These are phyloP conservation scores for Heteromurus nitidus DNA, from an alignment of 2,888 invertebrate genomes.

Conservation along the genomic window DNA sequence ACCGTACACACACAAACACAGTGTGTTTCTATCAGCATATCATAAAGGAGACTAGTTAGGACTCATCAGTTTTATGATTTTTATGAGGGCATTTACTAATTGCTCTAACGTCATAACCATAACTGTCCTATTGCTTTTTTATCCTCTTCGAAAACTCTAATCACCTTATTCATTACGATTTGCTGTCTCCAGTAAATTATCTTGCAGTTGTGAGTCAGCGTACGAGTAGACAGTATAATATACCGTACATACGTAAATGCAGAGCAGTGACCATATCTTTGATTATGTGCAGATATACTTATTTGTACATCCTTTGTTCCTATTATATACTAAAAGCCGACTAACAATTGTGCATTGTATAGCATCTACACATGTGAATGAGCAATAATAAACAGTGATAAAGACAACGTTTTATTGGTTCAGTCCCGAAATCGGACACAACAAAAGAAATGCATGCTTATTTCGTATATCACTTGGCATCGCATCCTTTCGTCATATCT, in stretches of 20 bases:
- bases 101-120: slow-evolving; percentile 62
- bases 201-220: neutral
- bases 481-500: neutral
- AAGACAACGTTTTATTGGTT: neutral
- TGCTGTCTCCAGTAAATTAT: slow-evolving; percentile 46
- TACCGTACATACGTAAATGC: too few relatives aligned
- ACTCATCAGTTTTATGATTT: slow-evolving; percentile 66
- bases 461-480: neutral
- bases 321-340: too few relatives aligned
- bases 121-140: slow-evolving; percentile 51
- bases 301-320: too few relatives aligned
- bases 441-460: neutral
- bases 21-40: neutral
- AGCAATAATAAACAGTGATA: neutral
- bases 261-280: too few relatives aligned
- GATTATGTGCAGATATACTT: too few relatives aligned
- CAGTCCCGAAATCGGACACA: neutral
- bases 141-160: slow-evolving; percentile 35
- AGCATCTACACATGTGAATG: neutral
- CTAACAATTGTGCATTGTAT: too few relatives aligned
- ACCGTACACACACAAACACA: too few relatives aligned
- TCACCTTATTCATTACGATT: slow-evolving; percentile 57
- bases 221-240: too few relatives aligned
- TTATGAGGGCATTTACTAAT: slow-evolving; percentile 68
- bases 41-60: slow-evolving; percentile 62